Evolutionary conservation across 2,888 invertebrate species (phyloP), one percentile per base, ranked within the genome.

Genomic region (Scaptomyza reducta): DNA sequence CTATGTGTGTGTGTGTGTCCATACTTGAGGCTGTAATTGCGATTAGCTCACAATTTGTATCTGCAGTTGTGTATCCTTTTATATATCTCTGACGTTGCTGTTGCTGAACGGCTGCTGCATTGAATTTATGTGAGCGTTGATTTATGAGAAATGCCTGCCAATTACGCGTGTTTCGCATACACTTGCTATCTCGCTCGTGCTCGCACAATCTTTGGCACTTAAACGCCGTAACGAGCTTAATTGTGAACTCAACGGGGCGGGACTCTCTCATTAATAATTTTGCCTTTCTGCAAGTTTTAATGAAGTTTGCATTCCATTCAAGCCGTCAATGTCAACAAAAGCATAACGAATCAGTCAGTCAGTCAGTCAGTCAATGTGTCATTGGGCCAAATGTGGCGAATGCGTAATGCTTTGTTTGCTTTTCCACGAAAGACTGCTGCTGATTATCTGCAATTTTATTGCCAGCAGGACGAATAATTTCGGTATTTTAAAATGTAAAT

Each of bases 201-300:
- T 33, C 4, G 1, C 5, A 5, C 16, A 16, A 33, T 33, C 14
- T 29, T 27, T 10, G 13, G 9, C 22, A 7, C 75, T 80, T 86
- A 86, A 82, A 71, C 63, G 70, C 62, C 74, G 64, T 74, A 77
- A 83, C 81, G 84, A 67, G 70, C 78, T 86, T 77, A 83, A 86
- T 83, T 82, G 86, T 80, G 77, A 79, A 44, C 77, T 64, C 77
- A 72, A 63, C 72, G 56, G 54, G 47, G 63, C 69, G 64, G 53
- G 50, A 49, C 63, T 51, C 66, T 51, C 66, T 72, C 72, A 82
- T 85, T 85, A 85, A 84, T 81, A 84, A 85, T 66, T 73, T 57
- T 59, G 62, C 58, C 56, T 22, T 70, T 62, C 65, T 74, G 74
- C 71, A 76, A 69, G 63, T 77, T 81, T 72, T 81, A 84, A 84